Evolutionary conservation across 2,888 invertebrate species (phyloP).

Genomic region (Netelia melanura): DNA sequence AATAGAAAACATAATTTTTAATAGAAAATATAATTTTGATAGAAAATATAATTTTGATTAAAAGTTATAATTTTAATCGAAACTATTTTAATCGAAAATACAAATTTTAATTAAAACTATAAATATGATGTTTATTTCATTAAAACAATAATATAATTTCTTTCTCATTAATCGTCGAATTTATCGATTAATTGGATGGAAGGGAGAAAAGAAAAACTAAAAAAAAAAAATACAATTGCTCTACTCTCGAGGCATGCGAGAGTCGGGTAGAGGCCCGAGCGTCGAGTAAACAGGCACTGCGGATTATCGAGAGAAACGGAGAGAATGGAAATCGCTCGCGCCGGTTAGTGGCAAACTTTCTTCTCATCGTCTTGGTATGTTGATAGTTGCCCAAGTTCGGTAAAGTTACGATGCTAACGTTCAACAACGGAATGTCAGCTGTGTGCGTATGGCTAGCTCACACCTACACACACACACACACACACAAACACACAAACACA

Average conservation of each 20-base stretch:
- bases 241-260: conserved; percentile 31
- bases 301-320: conserved; percentile 58
- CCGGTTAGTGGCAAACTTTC: conserved; percentile 50
- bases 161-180: neutral
- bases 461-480: neutral
- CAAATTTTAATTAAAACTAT: too few relatives aligned
- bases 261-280: neutral
- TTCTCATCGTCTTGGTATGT: conserved; percentile 43
- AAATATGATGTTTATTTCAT: too few relatives aligned
- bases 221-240: conserved; percentile 14
- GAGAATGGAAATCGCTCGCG: conserved; percentile 54
- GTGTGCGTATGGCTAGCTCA: conserved; percentile 26
- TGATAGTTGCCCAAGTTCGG: conserved; percentile 52
- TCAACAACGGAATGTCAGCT: conserved; percentile 54
- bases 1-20: too few relatives aligned
- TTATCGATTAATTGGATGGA: neutral
- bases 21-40: too few relatives aligned
- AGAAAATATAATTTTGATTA: too few relatives aligned
- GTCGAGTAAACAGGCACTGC: conserved; percentile 25
- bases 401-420: conserved; percentile 38
- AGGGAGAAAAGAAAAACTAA: neutral
- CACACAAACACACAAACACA: conserved; percentile 69
- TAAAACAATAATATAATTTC: neutral
- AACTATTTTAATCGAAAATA: too few relatives aligned
- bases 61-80: too few relatives aligned